phyloP scores from a whole-genome alignment of 2,797 vertebrate species.

The Sus cebifrons region DNA sequence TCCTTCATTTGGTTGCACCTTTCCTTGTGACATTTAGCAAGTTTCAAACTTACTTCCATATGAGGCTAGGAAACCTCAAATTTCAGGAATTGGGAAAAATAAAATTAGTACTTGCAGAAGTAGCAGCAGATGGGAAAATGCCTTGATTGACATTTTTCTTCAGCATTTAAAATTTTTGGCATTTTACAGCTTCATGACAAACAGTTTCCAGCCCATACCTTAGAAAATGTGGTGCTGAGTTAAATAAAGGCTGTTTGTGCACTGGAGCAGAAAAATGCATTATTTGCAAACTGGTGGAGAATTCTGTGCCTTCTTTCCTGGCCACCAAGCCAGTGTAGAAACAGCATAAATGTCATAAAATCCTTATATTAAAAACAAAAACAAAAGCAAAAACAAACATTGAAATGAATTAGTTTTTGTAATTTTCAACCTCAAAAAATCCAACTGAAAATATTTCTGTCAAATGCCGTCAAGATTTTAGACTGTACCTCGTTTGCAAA shows the following conservation, averaged over 20 bases:
- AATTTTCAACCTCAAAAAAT: constrained; percentile 78
- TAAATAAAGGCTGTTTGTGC: constrained; percentile 83
- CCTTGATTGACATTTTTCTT: constrained; percentile 86
- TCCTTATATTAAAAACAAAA: constrained; percentile 75
- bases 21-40: constrained; percentile 84
- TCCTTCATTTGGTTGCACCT: constrained; percentile 71
- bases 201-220: constrained; percentile 73
- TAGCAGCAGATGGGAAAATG: constrained; percentile 84
- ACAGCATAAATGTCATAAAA: constrained; percentile 82
- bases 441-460: constrained; percentile 74
- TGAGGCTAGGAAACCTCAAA: constrained; percentile 79
- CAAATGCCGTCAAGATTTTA: constrained; percentile 62
- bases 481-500: constrained; percentile 72
- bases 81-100: constrained; percentile 83
- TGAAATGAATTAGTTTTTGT: constrained; percentile 78
- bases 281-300: constrained; percentile 85
- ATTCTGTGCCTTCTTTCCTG: constrained; percentile 87
- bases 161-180: constrained; percentile 78
- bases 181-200: constrained; percentile 84
- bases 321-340: constrained; percentile 84
- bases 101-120: constrained; percentile 84
- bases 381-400: constrained; percentile 78
- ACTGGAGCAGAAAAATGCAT: constrained; percentile 80
- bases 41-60: constrained; percentile 79
- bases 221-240: constrained; percentile 81